Percentiles rank a stretch among this genome's conserved stretches.
phyloP scores from a whole-genome alignment of 2,113 vertebrate genomes.

The Paracanthobrama guichenoti region DNA sequence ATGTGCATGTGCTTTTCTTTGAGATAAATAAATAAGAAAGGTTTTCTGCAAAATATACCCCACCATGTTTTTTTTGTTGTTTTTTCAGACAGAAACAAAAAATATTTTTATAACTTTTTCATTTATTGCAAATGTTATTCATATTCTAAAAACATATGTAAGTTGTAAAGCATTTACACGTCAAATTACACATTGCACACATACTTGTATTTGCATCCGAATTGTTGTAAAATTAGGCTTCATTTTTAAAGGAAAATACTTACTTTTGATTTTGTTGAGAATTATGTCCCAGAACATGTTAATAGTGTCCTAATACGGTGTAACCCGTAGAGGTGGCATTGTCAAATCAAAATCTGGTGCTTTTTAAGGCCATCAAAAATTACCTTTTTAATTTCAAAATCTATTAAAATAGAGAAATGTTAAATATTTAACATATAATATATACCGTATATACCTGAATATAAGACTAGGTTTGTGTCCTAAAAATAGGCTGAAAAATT shows the following conservation, averaged over 20 bases:
- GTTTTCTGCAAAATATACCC: neutral
- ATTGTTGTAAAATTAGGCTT: too few relatives aligned
- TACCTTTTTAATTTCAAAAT: neutral
- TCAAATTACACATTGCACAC: too few relatives aligned
- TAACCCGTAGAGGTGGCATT: neutral
- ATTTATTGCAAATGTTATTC: too few relatives aligned
- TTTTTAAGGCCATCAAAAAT: neutral
- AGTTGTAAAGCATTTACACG: too few relatives aligned
- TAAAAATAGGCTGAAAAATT: too few relatives aligned
- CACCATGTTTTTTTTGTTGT: too few relatives aligned
- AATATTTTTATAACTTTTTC: neutral
- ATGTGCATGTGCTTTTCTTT: neutral
- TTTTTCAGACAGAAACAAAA: neutral
- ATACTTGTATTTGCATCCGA: too few relatives aligned
- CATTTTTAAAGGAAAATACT: too few relatives aligned
- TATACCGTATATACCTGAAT: too few relatives aligned
- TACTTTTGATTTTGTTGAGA: neutral
- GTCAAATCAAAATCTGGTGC: neutral
- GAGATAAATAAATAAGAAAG: neutral
- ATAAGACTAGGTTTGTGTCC: too few relatives aligned
- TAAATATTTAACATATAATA: too few relatives aligned
- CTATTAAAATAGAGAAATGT: neutral
- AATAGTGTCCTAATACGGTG: neutral
- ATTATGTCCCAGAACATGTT: neutral
- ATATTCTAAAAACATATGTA: too few relatives aligned